Conservation (phyloP, 2,797 vertebrate species). For the Lepilemur septentrionalis region DNA sequence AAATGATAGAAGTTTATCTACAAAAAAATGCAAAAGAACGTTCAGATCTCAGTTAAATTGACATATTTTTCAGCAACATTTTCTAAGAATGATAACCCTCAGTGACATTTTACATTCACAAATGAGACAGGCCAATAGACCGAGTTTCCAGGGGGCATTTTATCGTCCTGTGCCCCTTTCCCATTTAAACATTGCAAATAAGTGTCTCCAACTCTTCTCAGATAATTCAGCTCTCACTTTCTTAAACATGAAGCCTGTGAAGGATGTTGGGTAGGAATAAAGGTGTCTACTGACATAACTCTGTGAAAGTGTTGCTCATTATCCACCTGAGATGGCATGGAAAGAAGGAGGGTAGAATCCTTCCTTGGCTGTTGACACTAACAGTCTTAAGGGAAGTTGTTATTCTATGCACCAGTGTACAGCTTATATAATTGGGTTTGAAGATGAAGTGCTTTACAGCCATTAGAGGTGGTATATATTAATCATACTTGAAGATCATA, state of each 20-base stretch:
- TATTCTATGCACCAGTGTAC: background rate
- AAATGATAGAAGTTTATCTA: slow-evolving; percentile 41
- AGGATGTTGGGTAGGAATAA: background rate
- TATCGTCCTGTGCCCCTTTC: background rate
- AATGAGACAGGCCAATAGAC: background rate
- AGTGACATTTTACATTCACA: slow-evolving; percentile 43
- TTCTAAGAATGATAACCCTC: slow-evolving; percentile 46
- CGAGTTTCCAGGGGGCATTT: background rate
- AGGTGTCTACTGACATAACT: background rate
- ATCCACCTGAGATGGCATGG: background rate
- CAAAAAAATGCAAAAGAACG: slow-evolving; percentile 51
- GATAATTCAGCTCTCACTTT: background rate
- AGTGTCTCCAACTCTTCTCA: background rate
- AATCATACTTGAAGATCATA: background rate
- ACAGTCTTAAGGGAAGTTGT: background rate
- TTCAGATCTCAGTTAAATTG: slow-evolving; percentile 40
- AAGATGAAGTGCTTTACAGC: background rate
- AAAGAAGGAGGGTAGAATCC: background rate
- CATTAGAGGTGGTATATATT: background rate
- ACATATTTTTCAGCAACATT: slow-evolving; percentile 53
- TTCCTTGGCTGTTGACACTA: background rate
- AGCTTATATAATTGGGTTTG: background rate
- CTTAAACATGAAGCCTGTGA: background rate
- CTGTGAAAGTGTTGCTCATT: background rate
- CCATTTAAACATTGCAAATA: background rate